Evolutionary conservation across 2,888 invertebrate genomes (phyloP).

Genomic region (Cheilosia variabilis): DNA sequence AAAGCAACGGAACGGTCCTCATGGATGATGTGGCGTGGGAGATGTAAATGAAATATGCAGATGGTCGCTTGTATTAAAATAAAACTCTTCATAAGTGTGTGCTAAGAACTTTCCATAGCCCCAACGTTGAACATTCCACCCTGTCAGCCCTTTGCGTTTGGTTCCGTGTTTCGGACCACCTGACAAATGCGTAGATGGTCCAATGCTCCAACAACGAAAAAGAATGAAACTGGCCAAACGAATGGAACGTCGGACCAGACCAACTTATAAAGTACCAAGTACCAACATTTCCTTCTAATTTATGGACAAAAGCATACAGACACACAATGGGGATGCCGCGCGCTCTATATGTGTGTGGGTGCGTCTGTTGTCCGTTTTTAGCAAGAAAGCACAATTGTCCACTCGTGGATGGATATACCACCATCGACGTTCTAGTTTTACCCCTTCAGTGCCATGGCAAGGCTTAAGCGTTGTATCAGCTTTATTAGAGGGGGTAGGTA

Average conservation of each 20-base stretch:
- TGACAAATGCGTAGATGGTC: conserved; percentile 61
- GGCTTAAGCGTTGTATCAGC: conserved; percentile 55
- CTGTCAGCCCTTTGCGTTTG: conserved; percentile 13
- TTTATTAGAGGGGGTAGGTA: conserved; percentile 21
- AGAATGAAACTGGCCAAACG: conserved; percentile 65
- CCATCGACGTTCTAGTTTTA: conserved; percentile 47
- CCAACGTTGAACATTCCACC: conserved; percentile 24
- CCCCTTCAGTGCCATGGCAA: conserved; percentile 63
- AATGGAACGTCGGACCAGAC: conserved; percentile 57
- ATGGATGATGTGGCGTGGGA: conserved; percentile 73
- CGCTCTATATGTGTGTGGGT: conserved; percentile 57
- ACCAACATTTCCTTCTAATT: conserved; percentile 71
- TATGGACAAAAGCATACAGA: conserved; percentile 72
- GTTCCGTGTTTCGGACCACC: conserved; percentile 51
- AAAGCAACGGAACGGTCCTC: conserved; percentile 53
- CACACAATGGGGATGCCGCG: conserved; percentile 74
- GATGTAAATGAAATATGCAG: conserved; percentile 78
- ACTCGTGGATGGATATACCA: conserved; percentile 63
- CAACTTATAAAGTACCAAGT: conserved; percentile 67
- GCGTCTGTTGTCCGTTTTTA: conserved; percentile 76
- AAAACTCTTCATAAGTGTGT: conserved; percentile 75
- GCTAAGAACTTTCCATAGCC: conserved; percentile 71
- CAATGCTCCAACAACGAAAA: conserved; percentile 39
- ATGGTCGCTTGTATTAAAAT: conserved; percentile 76
- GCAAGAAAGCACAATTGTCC: conserved; percentile 75